Percentiles rank a stretch among this genome's conserved stretches.
Conservation (phyloP, 2,797 vertebrate species). For the Myoxocephalus aenaeus region DNA sequence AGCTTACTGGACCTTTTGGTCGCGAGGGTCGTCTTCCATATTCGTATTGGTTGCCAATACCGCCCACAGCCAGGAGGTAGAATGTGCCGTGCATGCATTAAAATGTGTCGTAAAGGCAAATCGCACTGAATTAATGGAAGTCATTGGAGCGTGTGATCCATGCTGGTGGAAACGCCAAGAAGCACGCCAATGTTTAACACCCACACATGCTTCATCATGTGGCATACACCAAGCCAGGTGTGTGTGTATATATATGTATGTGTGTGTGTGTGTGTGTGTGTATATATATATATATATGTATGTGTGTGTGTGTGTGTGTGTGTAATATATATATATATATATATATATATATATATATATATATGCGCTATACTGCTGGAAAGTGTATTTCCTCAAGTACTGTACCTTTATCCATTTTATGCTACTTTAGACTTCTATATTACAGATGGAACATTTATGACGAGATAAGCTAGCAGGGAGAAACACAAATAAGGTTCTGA, state of each 20-base stretch:
- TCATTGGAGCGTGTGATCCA: slow-evolving; percentile 45
- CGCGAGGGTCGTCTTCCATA: slow-evolving; percentile 17
- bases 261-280: neutral
- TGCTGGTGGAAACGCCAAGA: slow-evolving; percentile 17
- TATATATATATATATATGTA: neutral
- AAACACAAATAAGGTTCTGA: neutral
- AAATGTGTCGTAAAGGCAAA: slow-evolving; percentile 61
- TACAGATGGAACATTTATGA: neutral
- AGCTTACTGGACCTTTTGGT: slow-evolving; percentile 41
- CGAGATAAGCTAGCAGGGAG: neutral
- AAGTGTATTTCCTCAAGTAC: neutral
- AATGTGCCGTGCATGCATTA: slow-evolving; percentile 56
- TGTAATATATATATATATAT: neutral
- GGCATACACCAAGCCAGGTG: neutral
- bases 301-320: neutral
- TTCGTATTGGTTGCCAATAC: slow-evolving; percentile 22
- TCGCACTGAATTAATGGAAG: slow-evolving; percentile 6
- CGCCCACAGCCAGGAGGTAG: slow-evolving; percentile 10
- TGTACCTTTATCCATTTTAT: neutral
- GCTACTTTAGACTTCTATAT: neutral
- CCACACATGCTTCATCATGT: neutral
- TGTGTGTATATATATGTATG: neutral
- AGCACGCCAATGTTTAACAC: slow-evolving; percentile 45
- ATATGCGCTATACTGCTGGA: neutral
- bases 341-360: neutral